A percentile compares a stretch with the other conserved stretches of the same genome.
phyloP scores from a whole-genome alignment of 2,113 vertebrate species.

The Dicaeum eximium region DNA sequence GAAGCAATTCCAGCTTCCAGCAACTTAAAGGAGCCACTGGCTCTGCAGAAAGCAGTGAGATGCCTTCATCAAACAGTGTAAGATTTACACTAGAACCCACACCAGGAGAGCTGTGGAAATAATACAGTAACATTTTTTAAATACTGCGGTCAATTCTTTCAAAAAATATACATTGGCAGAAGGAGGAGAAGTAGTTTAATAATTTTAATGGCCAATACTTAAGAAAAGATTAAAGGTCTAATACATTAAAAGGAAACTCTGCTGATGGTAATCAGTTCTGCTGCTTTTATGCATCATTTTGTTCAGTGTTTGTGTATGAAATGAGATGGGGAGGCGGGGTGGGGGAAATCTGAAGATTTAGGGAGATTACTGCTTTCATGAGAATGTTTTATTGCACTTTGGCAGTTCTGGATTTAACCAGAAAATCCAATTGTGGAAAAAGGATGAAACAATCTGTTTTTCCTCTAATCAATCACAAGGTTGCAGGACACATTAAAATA shows the following conservation, averaged over 20 bases:
- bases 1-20: background rate
- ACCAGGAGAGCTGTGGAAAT: background rate
- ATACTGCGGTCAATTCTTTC: background rate
- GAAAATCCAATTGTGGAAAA: constrained; percentile 64
- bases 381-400: constrained; percentile 52
- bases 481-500: constrained; percentile 51
- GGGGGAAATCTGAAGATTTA: constrained; percentile 32
- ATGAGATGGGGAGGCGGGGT: background rate
- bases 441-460: constrained; percentile 64
- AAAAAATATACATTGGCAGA: constrained; percentile 44
- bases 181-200: constrained; percentile 48
- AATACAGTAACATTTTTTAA: background rate
- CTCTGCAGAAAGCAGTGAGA: background rate
- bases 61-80: background rate
- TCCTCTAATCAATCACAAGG: constrained; percentile 49
- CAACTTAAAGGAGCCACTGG: background rate
- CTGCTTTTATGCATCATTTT: constrained; percentile 50
- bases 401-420: constrained; percentile 47
- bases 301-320: constrained; percentile 23
- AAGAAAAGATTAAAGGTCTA: constrained; percentile 62
- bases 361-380: constrained; percentile 40
- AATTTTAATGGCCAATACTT: constrained; percentile 61
- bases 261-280: constrained; percentile 63
- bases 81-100: background rate
- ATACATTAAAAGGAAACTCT: constrained; percentile 60